A percentile compares a stretch with the other conserved stretches of the same genome.
These are phyloP conservation scores for Timema cristinae DNA, from an alignment of 2,888 invertebrate genomes.

Conservation along the genomic window DNA sequence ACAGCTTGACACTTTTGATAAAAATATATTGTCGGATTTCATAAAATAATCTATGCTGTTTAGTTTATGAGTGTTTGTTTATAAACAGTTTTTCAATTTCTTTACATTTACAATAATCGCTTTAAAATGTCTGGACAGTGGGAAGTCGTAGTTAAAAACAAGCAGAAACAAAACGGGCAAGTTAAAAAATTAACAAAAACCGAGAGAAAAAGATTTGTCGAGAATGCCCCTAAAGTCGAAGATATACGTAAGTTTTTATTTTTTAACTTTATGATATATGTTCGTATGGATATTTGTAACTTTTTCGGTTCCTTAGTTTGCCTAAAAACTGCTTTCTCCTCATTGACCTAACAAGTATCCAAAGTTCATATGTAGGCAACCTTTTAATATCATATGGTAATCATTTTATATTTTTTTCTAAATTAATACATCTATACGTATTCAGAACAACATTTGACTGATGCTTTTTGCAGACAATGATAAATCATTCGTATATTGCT, in stretches of 20 bases:
- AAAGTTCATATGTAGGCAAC: background rate
- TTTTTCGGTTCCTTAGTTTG: constrained; percentile 14
- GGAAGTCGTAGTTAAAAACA: constrained; percentile 52
- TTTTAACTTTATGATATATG: too few relatives aligned
- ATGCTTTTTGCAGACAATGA: too few relatives aligned
- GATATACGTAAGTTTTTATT: constrained; percentile 62
- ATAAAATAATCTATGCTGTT: too few relatives aligned
- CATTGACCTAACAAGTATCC: background rate
- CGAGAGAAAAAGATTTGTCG: constrained; percentile 58
- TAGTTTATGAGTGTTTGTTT: too few relatives aligned
- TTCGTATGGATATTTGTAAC: background rate
- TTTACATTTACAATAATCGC: too few relatives aligned
- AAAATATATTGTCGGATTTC: too few relatives aligned
- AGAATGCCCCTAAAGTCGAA: constrained; percentile 67
- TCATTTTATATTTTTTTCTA: too few relatives aligned
- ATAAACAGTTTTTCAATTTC: too few relatives aligned
- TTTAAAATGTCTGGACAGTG: constrained; percentile 34
- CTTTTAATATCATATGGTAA: background rate
- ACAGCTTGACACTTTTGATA: too few relatives aligned
- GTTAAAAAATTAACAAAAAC: constrained; percentile 50
- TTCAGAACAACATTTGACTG: too few relatives aligned
- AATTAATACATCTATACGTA: too few relatives aligned
- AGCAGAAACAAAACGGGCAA: constrained; percentile 53
- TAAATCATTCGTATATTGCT: too few relatives aligned
- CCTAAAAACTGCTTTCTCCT: constrained; percentile 15